Percentiles rank a stretch among this genome's conserved stretches.
Conservation (phyloP, 2,113 vertebrate species). For the Benitochromis conjunctus region DNA sequence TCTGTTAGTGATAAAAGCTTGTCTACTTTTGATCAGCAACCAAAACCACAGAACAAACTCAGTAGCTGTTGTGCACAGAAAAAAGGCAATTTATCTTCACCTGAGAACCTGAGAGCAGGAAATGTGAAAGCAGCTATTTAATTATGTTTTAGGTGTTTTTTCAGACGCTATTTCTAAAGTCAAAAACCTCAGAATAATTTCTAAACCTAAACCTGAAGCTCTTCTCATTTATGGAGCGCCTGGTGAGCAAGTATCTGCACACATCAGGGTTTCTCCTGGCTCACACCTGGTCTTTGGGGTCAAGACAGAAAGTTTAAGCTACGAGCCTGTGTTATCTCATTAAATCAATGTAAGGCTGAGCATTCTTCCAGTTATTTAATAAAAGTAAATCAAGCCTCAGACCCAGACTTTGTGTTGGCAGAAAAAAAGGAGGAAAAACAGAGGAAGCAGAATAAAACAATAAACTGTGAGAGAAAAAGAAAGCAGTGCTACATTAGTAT, state of each 20-base stretch:
- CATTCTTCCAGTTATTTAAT: neutral
- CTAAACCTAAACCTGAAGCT: neutral
- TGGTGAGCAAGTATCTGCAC: neutral
- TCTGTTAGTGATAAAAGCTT: neutral
- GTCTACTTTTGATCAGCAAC: neutral
- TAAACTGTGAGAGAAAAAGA: neutral
- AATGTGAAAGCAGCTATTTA: neutral
- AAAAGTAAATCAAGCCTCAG: neutral
- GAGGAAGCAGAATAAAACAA: too few relatives aligned
- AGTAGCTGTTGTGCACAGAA: neutral
- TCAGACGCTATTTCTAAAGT: neutral
- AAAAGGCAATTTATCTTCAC: neutral
- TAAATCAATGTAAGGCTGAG: neutral
- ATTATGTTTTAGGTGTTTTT: neutral
- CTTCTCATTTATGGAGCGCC: neutral
- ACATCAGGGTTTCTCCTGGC: neutral
- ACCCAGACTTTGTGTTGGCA: neutral
- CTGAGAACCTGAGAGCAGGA: neutral
- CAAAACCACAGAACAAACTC: neutral
- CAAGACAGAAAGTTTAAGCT: neutral
- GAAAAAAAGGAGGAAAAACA: neutral
- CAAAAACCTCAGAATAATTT: neutral
- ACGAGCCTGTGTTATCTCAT: neutral
- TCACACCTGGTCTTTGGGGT: neutral
- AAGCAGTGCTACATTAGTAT: neutral